Base-by-base conservation (phyloP, 2,113 vertebrate species). In the Trachemys scripta region DNA sequence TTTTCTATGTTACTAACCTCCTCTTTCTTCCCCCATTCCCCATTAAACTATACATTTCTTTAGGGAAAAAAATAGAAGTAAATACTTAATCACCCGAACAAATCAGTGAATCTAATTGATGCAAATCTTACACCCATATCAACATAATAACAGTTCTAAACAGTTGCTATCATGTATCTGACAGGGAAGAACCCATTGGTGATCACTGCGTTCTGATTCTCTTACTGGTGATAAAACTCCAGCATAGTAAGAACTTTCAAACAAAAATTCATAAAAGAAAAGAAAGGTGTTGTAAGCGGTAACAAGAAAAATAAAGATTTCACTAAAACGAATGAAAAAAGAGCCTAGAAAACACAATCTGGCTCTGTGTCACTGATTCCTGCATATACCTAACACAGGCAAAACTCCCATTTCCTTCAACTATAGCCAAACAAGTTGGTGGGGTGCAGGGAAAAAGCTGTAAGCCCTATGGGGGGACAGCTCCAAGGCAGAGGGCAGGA, bases 61-160 rank as follows among this genome's bases (percentile, higher is more conserved):
- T 75, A 24, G n/a, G 38, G 59, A 16, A 42, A 42, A 72, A 42
- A 75, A 20, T 10, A 75, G 69, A 75, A 42, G 20, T 20, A 38
- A 75, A 42, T 42, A 5, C 38, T 76, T 76, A 45, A 76, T 76
- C 8, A 4, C 24, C n/a, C 35, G 54, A 62, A 79, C 27, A 19
- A 84, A 10, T 24, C 38, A 45, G 22, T 76, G 10, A 24, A 25
- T 76, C 24, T 42, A 25, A 45, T 13, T 75, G 38, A 75, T 12
- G 22, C 19, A 75, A 75, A 75, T 45, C 3, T 13, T 13, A 76
- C 82, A n/a, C 29, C 78, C 35, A 1, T 49, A 14, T 35, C 45
- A 20, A 16, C 0, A 1, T n/a, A 24, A 1, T 22, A 76, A 45
- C 10, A 76, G 72, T 25, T 45, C 3, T 13, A 69, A n/a, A 69